Base-by-base conservation (phyloP, 2,888 invertebrate species). In the Mythimna albipuncta region DNA sequence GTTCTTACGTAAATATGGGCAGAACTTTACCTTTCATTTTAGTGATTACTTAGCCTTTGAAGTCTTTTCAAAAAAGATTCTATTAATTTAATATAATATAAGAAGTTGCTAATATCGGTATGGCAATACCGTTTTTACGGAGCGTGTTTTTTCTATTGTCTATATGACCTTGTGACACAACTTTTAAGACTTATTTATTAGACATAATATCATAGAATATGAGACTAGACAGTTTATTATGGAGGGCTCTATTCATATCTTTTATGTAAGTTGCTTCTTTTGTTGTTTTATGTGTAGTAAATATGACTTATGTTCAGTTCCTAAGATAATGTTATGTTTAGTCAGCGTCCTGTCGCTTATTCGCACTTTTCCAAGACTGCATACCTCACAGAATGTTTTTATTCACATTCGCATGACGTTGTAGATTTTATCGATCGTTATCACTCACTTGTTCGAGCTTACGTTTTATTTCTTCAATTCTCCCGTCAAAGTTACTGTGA, bases 371-470 rank as follows among this genome's bases (percentile, higher is more conserved):
- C 32, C 54, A 74, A 74, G 73, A 82, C 72, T 82, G 72, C 61
- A 41, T 63, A 76, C 32, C 47, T 41, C 58, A 47, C 71, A 73
- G 52, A 69, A 69, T 82, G 55, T 84, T 78, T 84, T 81, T 77
- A 78, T 76, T 85, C 80, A 75, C 78, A 85, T 88, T 86, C 72
- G 78, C 87, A 88, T 92, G 92, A 92, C 91, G 80, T 80, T 77
- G 90, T 87, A 88, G 61, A 78, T 86, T 84, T 77, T 87, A 88
- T 87, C 84, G 90, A 90, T 89, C 86, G 77, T 89, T 89, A 91
- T 91, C 89, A 87, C 84, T 76, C 77, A 79, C 83, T 85, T 87
- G 82, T 86, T 84, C 75, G 69, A 70, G 79, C 84, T 79, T 82
- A 81, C 73, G 75, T 85, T 83, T 87, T 87, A 80, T 87, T 87